Evolutionary conservation across 92 coral and sea anemone species (phyloP).

Genomic region (Isaurus tuberculatus): DNA sequence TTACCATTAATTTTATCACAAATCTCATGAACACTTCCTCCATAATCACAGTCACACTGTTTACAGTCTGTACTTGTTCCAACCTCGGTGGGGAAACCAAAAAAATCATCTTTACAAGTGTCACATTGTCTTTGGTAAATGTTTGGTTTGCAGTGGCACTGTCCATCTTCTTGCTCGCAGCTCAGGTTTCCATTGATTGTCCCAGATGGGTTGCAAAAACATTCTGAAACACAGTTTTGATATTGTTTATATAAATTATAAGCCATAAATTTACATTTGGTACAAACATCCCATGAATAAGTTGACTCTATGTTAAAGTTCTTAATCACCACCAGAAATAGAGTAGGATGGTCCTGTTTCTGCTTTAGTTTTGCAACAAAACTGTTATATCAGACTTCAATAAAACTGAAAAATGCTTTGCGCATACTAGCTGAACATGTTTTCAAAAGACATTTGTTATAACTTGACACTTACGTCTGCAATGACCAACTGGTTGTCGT

Average conservation of each 20-base stretch:
- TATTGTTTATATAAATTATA: background rate
- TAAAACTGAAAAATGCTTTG: too few species aligned
- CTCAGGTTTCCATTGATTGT: constrained; percentile 83
- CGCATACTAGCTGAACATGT: too few species aligned
- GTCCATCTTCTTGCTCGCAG: constrained; percentile 79
- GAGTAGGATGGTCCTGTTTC: too few species aligned
- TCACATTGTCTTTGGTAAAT: constrained; percentile 75
- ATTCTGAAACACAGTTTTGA: constrained; percentile 48
- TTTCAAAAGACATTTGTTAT: too few species aligned
- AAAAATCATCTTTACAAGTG: constrained; percentile 87
- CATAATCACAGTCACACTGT: constrained; percentile 91
- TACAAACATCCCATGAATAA: too few species aligned
- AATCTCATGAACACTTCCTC: constrained; percentile 76
- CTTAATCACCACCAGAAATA: too few species aligned
- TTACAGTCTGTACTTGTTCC: constrained; percentile 66
- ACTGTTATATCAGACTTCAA: too few species aligned
- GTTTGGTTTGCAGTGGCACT: constrained; percentile 83
- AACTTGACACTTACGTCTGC: constrained; percentile 66
- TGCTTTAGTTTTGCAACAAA: too few species aligned
- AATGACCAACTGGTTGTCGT: constrained; percentile 73
- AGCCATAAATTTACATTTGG: too few species aligned
- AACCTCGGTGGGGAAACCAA: constrained; percentile 70
- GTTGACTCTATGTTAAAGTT: too few species aligned
- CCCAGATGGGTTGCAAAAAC: constrained; percentile 73
- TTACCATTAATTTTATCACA: constrained; percentile 87